Percentiles rank a stretch among this genome's conserved stretches.
Conservation (phyloP, 1,140 invertebrate species). For the Manduca sexta region DNA sequence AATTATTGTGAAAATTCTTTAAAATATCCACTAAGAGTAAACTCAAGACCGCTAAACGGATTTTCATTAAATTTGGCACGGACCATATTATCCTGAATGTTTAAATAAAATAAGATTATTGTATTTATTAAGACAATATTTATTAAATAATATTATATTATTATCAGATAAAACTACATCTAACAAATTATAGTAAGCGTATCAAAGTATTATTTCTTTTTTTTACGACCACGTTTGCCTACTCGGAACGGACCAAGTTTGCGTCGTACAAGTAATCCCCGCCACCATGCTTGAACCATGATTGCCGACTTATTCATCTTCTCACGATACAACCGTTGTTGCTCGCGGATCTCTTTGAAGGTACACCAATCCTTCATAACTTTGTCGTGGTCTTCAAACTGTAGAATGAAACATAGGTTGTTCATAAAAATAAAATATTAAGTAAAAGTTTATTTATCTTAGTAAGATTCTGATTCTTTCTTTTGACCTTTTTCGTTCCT, state of each 20-base stretch:
- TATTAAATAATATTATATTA: not conserved
- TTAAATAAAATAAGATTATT: too few species aligned
- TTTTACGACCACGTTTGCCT: not conserved
- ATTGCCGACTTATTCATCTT: conserved; percentile 57
- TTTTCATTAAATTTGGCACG: too few species aligned
- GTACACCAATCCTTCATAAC: conserved; percentile 49
- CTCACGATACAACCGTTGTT: conserved; percentile 36
- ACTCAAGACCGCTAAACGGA: too few species aligned
- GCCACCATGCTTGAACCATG: conserved; percentile 81
- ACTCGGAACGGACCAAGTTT: conserved; percentile 70
- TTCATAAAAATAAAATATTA: not conserved
- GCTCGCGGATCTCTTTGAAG: conserved; percentile 59
- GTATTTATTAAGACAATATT: too few species aligned
- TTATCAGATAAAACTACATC: not conserved
- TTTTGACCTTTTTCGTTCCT: too few species aligned
- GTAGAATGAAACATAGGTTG: too few species aligned
- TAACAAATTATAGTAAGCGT: not conserved
- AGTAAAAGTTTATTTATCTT: not conserved
- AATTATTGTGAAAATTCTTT: too few species aligned
- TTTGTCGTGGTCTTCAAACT: conserved; percentile 25
- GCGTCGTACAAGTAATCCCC: conserved; percentile 78
- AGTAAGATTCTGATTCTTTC: too few species aligned
- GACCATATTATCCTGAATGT: too few species aligned
- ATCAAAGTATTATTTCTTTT: conserved; percentile 34
- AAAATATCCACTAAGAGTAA: not conserved